Conservation (phyloP, 2,888 invertebrate species). For the Trachelus stipa region DNA sequence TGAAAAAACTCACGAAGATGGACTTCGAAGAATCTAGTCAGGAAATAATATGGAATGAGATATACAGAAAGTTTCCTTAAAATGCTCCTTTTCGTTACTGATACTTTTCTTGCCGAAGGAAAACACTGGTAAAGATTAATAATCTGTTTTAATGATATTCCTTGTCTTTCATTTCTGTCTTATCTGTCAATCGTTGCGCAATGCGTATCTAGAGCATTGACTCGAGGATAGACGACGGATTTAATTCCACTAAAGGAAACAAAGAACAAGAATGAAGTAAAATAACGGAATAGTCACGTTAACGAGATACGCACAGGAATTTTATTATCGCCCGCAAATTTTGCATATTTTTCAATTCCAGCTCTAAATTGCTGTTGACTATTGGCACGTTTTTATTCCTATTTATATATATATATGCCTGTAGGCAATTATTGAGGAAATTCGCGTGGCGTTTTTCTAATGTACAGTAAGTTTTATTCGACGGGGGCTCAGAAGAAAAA, state of each 20-base stretch:
- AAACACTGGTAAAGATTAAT: neutral
- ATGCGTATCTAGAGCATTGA: neutral
- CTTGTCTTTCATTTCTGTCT: neutral
- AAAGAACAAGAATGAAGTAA: neutral
- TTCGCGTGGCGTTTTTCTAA: slow-evolving; percentile 20
- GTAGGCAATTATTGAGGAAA: slow-evolving; percentile 16
- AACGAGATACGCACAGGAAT: neutral
- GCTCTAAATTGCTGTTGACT: neutral
- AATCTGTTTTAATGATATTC: no score
- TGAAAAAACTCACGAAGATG: neutral
- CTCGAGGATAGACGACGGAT: neutral
- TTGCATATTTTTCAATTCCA: neutral
- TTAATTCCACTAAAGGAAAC: neutral
- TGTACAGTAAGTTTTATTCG: slow-evolving; percentile 25
- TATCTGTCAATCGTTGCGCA: neutral
- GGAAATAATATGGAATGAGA: neutral
- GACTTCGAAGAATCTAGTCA: neutral
- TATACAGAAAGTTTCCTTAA: neutral
- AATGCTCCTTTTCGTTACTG: neutral
- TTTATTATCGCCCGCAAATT: neutral
- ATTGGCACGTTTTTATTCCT: neutral
- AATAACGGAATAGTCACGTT: no score
- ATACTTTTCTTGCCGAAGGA: neutral
- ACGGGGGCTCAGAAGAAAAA: slow-evolving; percentile 30
- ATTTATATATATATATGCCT: neutral